Conservation (phyloP, 1,140 invertebrate genomes). For the Aphidius ervi region DNA sequence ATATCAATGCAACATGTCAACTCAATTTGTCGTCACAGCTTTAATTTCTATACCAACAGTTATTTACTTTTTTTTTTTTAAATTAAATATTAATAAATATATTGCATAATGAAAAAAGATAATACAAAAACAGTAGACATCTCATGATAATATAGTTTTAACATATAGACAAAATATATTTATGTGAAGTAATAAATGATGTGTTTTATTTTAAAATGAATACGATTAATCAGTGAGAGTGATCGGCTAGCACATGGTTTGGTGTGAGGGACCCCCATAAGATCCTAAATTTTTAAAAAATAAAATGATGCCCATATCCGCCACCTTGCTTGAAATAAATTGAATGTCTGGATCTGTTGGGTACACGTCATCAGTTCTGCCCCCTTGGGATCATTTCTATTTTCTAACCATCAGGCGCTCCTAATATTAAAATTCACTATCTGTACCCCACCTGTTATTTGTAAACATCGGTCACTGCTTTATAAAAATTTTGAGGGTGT, state of each 20-base stretch:
- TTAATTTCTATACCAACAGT: constrained; percentile 24
- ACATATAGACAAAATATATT: too few relatives aligned
- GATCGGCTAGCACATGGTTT: constrained; percentile 38
- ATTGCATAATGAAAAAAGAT: too few relatives aligned
- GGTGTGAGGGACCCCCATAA: constrained; percentile 24
- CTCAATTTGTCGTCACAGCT: neutral
- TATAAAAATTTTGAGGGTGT: constrained; percentile 19
- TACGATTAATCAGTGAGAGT: constrained; percentile 31
- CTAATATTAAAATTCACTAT: neutral
- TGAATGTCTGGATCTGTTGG: constrained; percentile 27
- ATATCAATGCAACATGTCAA: neutral
- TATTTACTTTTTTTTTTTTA: too few relatives aligned
- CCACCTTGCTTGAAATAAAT: constrained; percentile 45
- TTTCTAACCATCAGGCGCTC: neutral
- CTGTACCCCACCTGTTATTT: constrained; percentile 38
- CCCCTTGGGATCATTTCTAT: neutral
- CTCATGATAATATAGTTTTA: too few relatives aligned
- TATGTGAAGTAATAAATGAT: neutral
- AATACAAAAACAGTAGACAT: too few relatives aligned
- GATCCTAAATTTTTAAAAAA: neutral
- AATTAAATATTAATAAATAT: too few relatives aligned
- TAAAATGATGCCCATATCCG: constrained; percentile 25
- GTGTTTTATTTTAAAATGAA: neutral
- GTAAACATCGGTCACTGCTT: neutral
- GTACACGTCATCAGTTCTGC: neutral